phyloP scores from a whole-genome alignment of 2,888 invertebrate genomes.

The Autographa pulchrina region DNA sequence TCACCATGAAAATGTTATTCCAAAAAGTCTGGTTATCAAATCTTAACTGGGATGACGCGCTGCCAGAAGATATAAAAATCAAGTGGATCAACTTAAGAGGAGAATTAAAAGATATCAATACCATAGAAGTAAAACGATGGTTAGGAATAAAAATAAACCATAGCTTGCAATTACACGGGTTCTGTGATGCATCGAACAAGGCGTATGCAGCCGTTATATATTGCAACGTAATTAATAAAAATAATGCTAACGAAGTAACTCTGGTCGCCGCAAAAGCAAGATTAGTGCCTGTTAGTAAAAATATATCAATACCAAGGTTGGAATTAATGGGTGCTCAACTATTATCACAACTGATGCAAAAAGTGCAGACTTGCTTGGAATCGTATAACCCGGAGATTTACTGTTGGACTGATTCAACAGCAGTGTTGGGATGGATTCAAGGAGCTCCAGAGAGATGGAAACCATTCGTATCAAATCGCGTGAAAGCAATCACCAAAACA shows the following conservation, averaged over 20 bases:
- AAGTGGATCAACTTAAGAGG: slow-evolving; percentile 18
- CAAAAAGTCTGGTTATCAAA: slow-evolving; percentile 23
- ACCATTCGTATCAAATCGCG: slow-evolving; percentile 31
- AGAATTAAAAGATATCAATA: slow-evolving; percentile 13
- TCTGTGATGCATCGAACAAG: slow-evolving; percentile 23
- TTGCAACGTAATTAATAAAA: background rate
- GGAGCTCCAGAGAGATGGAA: slow-evolving; percentile 22
- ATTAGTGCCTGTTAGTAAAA: slow-evolving; percentile 11
- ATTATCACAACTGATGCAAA: slow-evolving; percentile 11
- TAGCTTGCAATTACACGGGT: slow-evolving; percentile 8
- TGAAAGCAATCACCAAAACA: slow-evolving; percentile 3
- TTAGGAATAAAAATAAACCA: background rate
- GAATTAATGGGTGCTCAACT: slow-evolving; percentile 12
- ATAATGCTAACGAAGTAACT: background rate
- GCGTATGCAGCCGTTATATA: slow-evolving; percentile 18
- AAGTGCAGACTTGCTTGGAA: background rate
- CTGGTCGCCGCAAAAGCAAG: slow-evolving; percentile 13
- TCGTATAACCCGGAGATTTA: background rate
- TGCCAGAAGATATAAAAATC: slow-evolving; percentile 15
- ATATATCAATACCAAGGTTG: slow-evolving; percentile 10
- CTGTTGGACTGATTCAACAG: slow-evolving; percentile 13
- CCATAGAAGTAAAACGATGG: slow-evolving; percentile 21
- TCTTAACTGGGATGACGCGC: slow-evolving; percentile 25
- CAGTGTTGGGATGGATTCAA: slow-evolving; percentile 15
- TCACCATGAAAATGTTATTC: slow-evolving; percentile 39